Conservation (phyloP, 1,140 invertebrate genomes). For the Lamellibrachia luymesi region DNA sequence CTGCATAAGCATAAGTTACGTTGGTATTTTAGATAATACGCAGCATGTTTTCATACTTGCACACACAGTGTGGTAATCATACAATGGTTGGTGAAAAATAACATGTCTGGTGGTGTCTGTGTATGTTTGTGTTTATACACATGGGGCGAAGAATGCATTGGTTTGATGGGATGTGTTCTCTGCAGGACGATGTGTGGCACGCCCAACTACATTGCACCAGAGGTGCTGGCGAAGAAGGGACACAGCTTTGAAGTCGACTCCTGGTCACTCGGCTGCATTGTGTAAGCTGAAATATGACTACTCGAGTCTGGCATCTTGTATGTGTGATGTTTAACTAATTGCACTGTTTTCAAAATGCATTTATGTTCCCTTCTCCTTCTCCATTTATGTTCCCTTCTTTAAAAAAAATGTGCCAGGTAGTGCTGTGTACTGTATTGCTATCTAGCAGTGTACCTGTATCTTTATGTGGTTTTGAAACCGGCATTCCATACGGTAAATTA, state of each 20-base stretch:
- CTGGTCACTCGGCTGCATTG: constrained; percentile 88
- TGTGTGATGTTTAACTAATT: too few relatives aligned
- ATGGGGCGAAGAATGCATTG: constrained; percentile 36
- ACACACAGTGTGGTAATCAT: neutral
- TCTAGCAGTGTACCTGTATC: too few relatives aligned
- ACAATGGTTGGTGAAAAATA: neutral
- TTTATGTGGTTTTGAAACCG: too few relatives aligned
- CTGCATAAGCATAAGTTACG: neutral
- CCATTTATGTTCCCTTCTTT: neutral
- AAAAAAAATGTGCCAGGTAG: too few relatives aligned
- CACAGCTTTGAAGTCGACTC: constrained; percentile 96
- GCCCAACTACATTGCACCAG: constrained; percentile 98
- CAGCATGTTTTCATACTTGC: neutral
- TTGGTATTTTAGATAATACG: neutral
- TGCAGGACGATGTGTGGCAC: constrained; percentile 89
- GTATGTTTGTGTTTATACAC: neutral
- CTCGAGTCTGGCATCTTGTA: neutral
- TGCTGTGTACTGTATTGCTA: too few relatives aligned
- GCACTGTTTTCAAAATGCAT: neutral
- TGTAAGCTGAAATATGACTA: constrained; percentile 51
- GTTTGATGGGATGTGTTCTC: constrained; percentile 20
- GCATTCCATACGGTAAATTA: too few relatives aligned
- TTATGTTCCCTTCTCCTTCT: neutral
- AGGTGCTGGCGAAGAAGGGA: constrained; percentile 89
- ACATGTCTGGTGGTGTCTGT: neutral